Evolutionary conservation across 2,888 invertebrate species (phyloP).

Genomic region (Ferdinandea cuprea): DNA sequence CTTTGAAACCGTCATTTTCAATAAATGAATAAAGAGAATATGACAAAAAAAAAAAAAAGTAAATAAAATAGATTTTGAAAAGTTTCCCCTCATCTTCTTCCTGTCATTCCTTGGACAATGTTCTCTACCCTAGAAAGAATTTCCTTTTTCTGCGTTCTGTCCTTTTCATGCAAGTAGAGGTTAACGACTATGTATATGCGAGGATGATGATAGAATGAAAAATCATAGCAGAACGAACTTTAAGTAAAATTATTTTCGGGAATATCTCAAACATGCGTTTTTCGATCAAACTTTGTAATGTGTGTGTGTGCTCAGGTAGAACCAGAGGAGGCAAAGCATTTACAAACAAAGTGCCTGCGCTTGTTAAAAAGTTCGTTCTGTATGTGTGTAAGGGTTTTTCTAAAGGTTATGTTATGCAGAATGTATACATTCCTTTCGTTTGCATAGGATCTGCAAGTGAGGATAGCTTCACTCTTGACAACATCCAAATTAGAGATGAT

Average conservation of each 20-base stretch:
- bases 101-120: not conserved
- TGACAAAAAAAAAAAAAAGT: conserved; percentile 32
- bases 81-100: conserved; percentile 9
- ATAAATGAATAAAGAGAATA: not conserved
- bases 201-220: conserved; percentile 11
- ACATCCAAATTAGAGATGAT: conserved; percentile 52
- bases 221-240: conserved; percentile 42
- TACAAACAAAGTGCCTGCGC: too few relatives aligned
- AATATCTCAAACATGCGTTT: conserved; percentile 58
- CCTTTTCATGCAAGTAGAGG: not conserved
- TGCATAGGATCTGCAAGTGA: not conserved
- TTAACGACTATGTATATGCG: not conserved
- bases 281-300: conserved; percentile 40
- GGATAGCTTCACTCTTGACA: conserved; percentile 27
- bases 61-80: conserved; percentile 24
- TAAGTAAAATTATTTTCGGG: conserved; percentile 56
- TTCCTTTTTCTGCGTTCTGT: not conserved
- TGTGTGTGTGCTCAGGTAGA: conserved; percentile 38
- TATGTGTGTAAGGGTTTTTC: not conserved
- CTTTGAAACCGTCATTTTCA: conserved; percentile 29
- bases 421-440: conserved; percentile 13
- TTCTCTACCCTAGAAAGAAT: not conserved
- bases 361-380: conserved; percentile 19
- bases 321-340: not conserved
- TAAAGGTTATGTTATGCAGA: conserved; percentile 13